These are phyloP conservation scores for Dastarcus helophoroides DNA, from an alignment of 2,888 invertebrate species.

Conservation along the genomic window DNA sequence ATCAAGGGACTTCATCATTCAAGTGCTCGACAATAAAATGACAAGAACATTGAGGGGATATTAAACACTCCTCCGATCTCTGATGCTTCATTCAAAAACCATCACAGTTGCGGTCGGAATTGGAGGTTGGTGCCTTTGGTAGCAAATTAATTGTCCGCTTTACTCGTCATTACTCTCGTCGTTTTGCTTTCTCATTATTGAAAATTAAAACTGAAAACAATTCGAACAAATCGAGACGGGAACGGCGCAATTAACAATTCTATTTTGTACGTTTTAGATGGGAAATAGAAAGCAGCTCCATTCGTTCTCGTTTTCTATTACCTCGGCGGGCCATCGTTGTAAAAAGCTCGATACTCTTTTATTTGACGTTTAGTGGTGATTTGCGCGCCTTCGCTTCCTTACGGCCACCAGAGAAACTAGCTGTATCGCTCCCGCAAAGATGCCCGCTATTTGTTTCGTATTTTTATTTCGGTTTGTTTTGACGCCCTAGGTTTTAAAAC, in stretches of 20 bases:
- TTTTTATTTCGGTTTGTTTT: too few species aligned
- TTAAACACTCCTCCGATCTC: too few species aligned
- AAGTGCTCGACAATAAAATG: conserved; percentile 13
- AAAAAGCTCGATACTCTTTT: conserved; percentile 32
- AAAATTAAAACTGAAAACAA: too few species aligned
- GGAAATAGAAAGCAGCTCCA: conserved; percentile 18
- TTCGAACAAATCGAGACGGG: too few species aligned
- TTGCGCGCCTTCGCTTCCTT: conserved; percentile 24
- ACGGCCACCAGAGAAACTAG: conserved; percentile 24
- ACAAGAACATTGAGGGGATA: conserved; percentile 10
- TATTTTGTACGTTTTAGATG: not conserved
- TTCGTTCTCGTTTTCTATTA: conserved; percentile 32
- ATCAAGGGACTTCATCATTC: conserved; percentile 31
- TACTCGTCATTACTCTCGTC: too few species aligned
- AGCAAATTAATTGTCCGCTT: too few species aligned
- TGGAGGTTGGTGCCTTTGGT: too few species aligned
- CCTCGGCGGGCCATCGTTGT: conserved; percentile 21
- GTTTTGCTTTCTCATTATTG: too few species aligned
- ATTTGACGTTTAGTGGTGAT: conserved; percentile 34
- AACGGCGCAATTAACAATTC: conserved; percentile 1
- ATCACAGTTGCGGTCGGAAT: too few species aligned
- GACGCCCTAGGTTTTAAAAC: too few species aligned
- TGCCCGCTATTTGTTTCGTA: too few species aligned
- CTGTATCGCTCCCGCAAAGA: conserved; percentile 22
- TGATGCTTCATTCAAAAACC: too few species aligned